phyloP scores from a whole-genome alignment of 1,140 invertebrate genomes.

The Antheraea mylitta region DNA sequence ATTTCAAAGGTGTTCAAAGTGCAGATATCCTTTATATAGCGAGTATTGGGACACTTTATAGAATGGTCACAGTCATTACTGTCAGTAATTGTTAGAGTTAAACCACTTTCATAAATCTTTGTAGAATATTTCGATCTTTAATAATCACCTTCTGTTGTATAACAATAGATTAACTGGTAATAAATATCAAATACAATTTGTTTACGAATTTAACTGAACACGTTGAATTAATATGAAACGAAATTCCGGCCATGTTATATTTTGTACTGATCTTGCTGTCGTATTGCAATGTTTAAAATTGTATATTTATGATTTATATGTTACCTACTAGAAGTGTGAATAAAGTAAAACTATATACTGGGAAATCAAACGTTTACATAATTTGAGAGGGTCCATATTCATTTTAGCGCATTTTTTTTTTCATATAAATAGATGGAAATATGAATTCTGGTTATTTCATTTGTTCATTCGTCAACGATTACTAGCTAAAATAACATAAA shows the following conservation, averaged over 20 bases:
- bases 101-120: too few relatives aligned
- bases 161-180: too few relatives aligned
- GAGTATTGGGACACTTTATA: neutral
- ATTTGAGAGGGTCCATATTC: neutral
- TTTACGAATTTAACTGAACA: too few relatives aligned
- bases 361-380: neutral
- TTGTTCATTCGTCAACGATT: slow-evolving; percentile 18
- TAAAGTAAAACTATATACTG: neutral
- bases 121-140: too few relatives aligned
- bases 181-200: too few relatives aligned
- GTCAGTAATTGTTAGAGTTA: too few relatives aligned
- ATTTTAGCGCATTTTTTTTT: neutral
- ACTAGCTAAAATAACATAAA: slow-evolving; percentile 45
- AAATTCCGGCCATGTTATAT: neutral
- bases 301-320: neutral
- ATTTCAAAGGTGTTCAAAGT: too few relatives aligned
- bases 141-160: too few relatives aligned
- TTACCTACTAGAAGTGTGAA: neutral
- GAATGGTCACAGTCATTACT: too few relatives aligned
- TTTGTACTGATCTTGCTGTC: neutral
- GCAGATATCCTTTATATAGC: too few relatives aligned
- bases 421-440: neutral
- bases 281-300: neutral
- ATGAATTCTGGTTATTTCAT: neutral
- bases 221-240: too few relatives aligned